Percentiles rank a stretch among this genome's conserved stretches.
phyloP scores from a whole-genome alignment of 2,888 invertebrate species.

The Eristalis intricaria region DNA sequence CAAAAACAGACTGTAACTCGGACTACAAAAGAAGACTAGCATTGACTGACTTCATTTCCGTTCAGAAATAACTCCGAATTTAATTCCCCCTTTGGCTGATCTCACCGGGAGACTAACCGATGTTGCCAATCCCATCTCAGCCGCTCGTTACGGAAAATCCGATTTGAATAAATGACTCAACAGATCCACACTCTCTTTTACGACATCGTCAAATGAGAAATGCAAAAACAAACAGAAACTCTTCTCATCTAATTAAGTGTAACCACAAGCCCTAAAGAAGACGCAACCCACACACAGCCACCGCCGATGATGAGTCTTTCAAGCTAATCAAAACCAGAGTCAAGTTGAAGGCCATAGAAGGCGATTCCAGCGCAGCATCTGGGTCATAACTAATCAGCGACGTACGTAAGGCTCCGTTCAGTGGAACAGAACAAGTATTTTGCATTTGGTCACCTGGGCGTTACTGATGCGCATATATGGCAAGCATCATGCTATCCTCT shows the following conservation, averaged over 20 bases:
- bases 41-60: too few relatives aligned
- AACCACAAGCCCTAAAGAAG: neutral
- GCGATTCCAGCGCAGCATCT: neutral
- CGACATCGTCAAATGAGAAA: neutral
- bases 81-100: neutral
- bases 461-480: neutral
- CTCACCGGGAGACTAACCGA: neutral
- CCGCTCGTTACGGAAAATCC: neutral
- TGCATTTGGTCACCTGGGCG: neutral
- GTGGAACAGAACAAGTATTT: neutral
- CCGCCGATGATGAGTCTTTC: neutral
- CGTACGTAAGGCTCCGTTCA: neutral
- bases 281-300: neutral
- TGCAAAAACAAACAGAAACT: neutral
- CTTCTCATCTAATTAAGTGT: neutral
- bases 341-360: neutral
- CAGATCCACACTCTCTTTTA: neutral
- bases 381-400: neutral
- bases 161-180: neutral
- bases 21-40: too few relatives aligned
- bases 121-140: neutral
- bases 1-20: too few relatives aligned
- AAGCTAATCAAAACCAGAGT: neutral
- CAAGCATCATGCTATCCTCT: neutral
- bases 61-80: neutral